Evolutionary conservation across 2,888 invertebrate species (phyloP), one percentile per base, ranked within the genome.

Genomic region (Mesoligia furuncula): DNA sequence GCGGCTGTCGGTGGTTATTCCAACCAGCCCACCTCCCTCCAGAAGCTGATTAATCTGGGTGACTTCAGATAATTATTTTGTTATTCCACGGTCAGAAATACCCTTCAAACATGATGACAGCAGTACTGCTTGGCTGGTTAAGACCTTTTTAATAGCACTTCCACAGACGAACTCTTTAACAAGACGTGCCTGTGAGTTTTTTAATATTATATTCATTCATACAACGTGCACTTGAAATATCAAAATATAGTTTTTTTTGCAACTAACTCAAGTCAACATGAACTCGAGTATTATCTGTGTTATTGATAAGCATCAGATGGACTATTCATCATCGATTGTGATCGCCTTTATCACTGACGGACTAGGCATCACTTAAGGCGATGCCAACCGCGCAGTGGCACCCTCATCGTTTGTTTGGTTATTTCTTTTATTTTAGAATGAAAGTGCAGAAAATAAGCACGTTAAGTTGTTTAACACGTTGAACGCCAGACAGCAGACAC

Each of bases 261-360:
- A 48, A 71, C 11, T 42, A 27, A 20, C n/a, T 61, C 61, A 65
- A 65, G 65, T n/a, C 65, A 13, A 17, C 24, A n/a, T 61, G 39
- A 59, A 66, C 66, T 31, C 7, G 7, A 20, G 24, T 76, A 17
- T 71, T 70, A 74, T 77, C 48, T 31, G 27, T 42, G 9, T 77
- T 66, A 39, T 9, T 66, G 77, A 77, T 66, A 77, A 77, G 59
- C 65, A 57, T 31, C 45, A 54, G 24, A 57, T 17, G 13, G 36
- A 39, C 39, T 27, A 13, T 20, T 48, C 17, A 57, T 65, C 76
- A 24, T n/a, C 11, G 54, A 24, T 31, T 57, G 57, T 70, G 36
- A 57, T 54, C 27, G 7, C 7, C 4, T 51, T 48, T 76, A 76
- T 77, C 48, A 59, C 24, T 66, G 76, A 66, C 13, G 27, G 13